A percentile compares a stretch with the other conserved stretches of the same genome.
phyloP scores from a whole-genome alignment of 2,888 invertebrate genomes.

The Cerastis leucographa region DNA sequence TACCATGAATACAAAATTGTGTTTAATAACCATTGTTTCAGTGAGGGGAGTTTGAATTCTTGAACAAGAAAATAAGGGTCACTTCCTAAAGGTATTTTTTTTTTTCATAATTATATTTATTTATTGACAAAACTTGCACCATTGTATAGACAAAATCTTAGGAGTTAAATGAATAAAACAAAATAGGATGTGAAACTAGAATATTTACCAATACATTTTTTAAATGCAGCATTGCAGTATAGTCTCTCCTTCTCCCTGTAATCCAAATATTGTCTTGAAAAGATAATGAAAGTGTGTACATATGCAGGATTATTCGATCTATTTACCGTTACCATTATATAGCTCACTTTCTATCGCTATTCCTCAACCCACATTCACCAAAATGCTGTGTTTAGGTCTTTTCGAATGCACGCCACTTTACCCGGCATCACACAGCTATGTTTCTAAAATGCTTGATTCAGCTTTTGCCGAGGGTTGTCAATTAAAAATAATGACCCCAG shows the following conservation, averaged over 20 bases:
- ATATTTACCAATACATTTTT: neutral
- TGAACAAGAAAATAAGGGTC: neutral
- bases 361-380: neutral
- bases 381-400: neutral
- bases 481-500: constrained; percentile 38
- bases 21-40: constrained; percentile 7
- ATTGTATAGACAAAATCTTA: neutral
- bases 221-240: neutral
- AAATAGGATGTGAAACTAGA: neutral
- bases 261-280: neutral
- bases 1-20: constrained; percentile 33
- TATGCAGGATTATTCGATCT: neutral
- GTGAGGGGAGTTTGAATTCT: constrained; percentile 1
- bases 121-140: neutral
- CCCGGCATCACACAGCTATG: constrained; percentile 5
- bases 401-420: neutral
- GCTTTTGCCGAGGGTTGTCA: constrained; percentile 14
- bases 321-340: neutral
- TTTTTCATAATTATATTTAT: neutral
- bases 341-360: neutral
- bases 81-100: neutral
- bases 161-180: neutral
- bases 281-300: neutral
- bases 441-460: constrained; percentile 19
- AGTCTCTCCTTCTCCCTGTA: neutral